Base-by-base conservation (phyloP, 2,888 invertebrate species). In the Acleris cristana region DNA sequence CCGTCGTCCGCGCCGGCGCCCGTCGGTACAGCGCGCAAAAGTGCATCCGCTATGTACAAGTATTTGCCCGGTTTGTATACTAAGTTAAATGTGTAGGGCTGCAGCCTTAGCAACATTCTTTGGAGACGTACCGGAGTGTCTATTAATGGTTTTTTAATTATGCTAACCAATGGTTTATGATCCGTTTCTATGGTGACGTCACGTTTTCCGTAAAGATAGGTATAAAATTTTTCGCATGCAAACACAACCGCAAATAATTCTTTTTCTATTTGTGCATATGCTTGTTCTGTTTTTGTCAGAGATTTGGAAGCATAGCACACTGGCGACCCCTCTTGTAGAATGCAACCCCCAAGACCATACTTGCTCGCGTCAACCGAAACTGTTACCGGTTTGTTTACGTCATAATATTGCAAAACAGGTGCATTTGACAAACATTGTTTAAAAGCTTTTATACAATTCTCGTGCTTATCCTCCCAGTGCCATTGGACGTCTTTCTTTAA, bases 131-230 rank as follows among this genome's bases (percentile, higher is more conserved):
- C 57, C 1, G 70, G 70, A 10, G 66, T 61, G 18, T 73, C 65
- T 23, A 51, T 44, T 10, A 73, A 30, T 12, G 72, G 70, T 69
- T 75, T 75, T 52, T 72, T 70, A 51, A 73, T 66, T n/a, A 73
- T 66, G 14, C 48, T 57, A 12, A 70, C 55, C 18, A 69, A 34
- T 4, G 59, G 70, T 12, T 58, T 60, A 40, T 68, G 70, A 56
- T 70, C 70, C 10, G n/a, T n/a, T n/a, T n/a, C n/a, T n/a, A n/a
- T n/a, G n/a, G n/a, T 56, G 6, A 63, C 45, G 44, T 53, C 65
- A 49, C 16, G 30, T 51, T 18, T n/a, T 8, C 64, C 64, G n/a
- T 64, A 64, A 16, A 64, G 19, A 44, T 64, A 64, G 8, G 51
- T 14, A 23, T 64, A 57, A 23, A 64, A 57, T 44, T 52, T 64